Base-by-base conservation (phyloP, 2,113 vertebrate genomes). In the Sitta europaea region DNA sequence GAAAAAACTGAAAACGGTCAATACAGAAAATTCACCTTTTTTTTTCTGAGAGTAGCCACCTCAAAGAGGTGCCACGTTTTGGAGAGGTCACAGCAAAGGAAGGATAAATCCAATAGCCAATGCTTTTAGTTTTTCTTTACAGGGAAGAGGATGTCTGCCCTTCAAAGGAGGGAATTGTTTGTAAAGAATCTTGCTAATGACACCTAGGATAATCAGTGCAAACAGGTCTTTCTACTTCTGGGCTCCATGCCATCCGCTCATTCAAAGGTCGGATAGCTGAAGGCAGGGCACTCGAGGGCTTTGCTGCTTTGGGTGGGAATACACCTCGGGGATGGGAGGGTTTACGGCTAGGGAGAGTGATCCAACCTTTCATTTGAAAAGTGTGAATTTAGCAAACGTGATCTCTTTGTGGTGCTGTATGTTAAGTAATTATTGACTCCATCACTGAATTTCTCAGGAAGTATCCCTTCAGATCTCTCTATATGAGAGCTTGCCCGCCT, bases 151-250 rank as follows among this genome's bases (percentile, higher is more conserved):
- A 73, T 90, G 48, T 48, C 66, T 91, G 82, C 55, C 59, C 53
- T 92, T 89, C 88, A 89, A 93, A 93, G 68, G 33, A 79, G n/a
- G 70, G 48, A 80, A 43, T 40, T 92, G 65, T 73, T 91, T 94
- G 80, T 87, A 92, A 92, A 95, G 92, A 86, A 90, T 90, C 86
- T 59, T 93, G 38, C 74, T 92, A 95, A 94, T 87, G 81, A 94
- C 85, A 89, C 83, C 74, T 24, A 38, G 40, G 66, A 75, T 87
- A 96, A 96, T 88, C 80, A 81, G 87, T 47, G 79, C 86, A 96
- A 96, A 96, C 97, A 97, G 91, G 90, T 97, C 92, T 96, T 95
- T 95, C 94, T 96, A 51, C 91, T 88, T 74, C 94, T 97, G 95
- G 94, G 96, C 94, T 95, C 82, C 47, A 3, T 73, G 94, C 94